A percentile compares a stretch with the other conserved stretches of the same genome.
Conservation (phyloP, 1,140 invertebrate species). For the Calephelis nemesis region DNA sequence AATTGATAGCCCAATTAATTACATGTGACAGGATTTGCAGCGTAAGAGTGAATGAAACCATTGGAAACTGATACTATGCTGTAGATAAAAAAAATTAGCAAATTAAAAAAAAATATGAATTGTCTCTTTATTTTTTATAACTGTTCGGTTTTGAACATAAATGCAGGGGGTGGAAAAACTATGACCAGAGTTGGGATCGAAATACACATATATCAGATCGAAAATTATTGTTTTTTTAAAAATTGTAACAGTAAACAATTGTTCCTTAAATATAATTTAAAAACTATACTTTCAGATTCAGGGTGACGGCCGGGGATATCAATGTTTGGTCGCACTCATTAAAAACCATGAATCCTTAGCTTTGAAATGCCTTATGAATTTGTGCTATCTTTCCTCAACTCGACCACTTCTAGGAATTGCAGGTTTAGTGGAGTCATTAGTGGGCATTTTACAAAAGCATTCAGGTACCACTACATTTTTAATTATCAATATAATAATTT, state of each 20-base stretch:
- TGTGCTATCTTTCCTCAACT: conserved; percentile 65
- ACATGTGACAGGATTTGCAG: no score
- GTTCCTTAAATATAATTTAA: not conserved
- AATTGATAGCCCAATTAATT: no score
- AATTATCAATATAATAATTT: conserved; percentile 2
- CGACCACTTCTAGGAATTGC: conserved; percentile 62
- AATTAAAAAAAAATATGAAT: no score
- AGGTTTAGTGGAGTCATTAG: conserved; percentile 69
- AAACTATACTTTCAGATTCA: conserved; percentile 56
- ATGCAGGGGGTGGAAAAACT: no score
- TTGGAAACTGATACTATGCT: no score
- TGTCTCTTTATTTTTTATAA: no score
- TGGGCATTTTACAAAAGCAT: conserved; percentile 58
- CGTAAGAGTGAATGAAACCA: no score
- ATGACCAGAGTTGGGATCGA: no score
- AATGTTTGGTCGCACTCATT: conserved; percentile 67
- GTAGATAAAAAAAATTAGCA: no score
- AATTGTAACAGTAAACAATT: not conserved
- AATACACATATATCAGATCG: no score
- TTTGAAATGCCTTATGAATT: conserved; percentile 72
- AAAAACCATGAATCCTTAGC: conserved; percentile 62
- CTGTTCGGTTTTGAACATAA: no score
- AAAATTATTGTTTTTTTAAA: no score
- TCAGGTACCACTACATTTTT: conserved; percentile 44
- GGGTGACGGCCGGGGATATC: conserved; percentile 72